Evolutionary conservation across 2,888 invertebrate species (phyloP), one percentile per base, ranked within the genome.

Genomic region (Phengaris alcon): DNA sequence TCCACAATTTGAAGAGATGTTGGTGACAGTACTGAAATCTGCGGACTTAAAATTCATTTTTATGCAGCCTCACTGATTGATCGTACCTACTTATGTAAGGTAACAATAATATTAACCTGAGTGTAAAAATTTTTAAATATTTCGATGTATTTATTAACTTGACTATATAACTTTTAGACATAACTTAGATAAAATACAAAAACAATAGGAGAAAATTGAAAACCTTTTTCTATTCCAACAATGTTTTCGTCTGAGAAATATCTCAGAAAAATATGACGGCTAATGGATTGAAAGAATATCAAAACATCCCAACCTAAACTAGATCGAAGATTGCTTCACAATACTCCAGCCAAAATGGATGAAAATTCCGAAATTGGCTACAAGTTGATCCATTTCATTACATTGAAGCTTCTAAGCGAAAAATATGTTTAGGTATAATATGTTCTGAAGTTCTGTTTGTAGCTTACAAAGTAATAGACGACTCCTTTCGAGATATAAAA

Each of bases 321-420:
- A 64, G 64, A 35, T 64, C 59, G 35, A 44, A 64, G 64, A 64
- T 64, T 64, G 64, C 64, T 35, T 64, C 64, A 64, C 64, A 64
- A 64, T 64, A 13, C 64, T 64, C 35, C 35, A 64, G 64, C 64
- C 64, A 64, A 44, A 64, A 64, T 64, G 64, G 64, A 64, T 44
- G 10, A 59, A 22, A 57, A 48, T 6, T 59, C 9, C 59, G 5
- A 59, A 10, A 15, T 64, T 64, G 12, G 64, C 64, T 64, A 35
- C 44, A 8, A 73, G 3, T 73, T 15, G 3, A 73, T 55, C 55
- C 57, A 74, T 35, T 64, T 64, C 64, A 64, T 64, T 64, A 64
- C 64, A 44, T 64, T 64, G 44, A 44, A 64, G 59, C 22, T 10
- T 64, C 22, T 64, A 12, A 44, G 64, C 13, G 64, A 44, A 64